Evolutionary conservation across 2,113 vertebrate species (phyloP).

Genomic region (Apodemus sylvaticus): DNA sequence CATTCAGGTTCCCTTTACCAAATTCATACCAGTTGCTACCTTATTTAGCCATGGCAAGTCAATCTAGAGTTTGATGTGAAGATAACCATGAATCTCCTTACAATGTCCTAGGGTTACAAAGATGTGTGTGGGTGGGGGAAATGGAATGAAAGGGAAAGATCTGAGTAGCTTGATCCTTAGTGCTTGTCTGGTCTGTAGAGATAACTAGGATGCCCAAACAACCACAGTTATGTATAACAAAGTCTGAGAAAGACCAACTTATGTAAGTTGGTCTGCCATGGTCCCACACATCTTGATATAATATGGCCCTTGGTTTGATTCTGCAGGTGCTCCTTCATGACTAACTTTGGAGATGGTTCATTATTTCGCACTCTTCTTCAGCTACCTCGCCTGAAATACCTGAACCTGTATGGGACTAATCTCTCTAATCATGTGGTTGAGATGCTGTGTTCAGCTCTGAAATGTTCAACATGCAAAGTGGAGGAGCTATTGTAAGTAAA

Average conservation of each 20-base stretch:
- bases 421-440: accelerated
- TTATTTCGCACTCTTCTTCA: not conserved
- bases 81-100: not conserved
- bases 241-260: accelerated
- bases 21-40: accelerated
- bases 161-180: not conserved
- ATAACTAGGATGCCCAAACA: no score
- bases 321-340: not conserved
- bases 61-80: not conserved
- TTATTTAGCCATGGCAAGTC: not conserved
- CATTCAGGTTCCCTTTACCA: not conserved
- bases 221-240: not conserved
- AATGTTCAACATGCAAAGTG: accelerated
- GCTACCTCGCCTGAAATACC: not conserved
- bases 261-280: not conserved
- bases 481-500: conserved; percentile 56
- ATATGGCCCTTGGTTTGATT: accelerated
- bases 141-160: no score
- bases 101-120: accelerated
- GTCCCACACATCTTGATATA: not conserved
- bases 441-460: not conserved
- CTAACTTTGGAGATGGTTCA: not conserved
- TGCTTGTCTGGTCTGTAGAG: not conserved
- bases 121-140: not conserved
- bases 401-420: not conserved